Base-by-base conservation (phyloP, 2,113 vertebrate species). In the Cheilinus undulatus region DNA sequence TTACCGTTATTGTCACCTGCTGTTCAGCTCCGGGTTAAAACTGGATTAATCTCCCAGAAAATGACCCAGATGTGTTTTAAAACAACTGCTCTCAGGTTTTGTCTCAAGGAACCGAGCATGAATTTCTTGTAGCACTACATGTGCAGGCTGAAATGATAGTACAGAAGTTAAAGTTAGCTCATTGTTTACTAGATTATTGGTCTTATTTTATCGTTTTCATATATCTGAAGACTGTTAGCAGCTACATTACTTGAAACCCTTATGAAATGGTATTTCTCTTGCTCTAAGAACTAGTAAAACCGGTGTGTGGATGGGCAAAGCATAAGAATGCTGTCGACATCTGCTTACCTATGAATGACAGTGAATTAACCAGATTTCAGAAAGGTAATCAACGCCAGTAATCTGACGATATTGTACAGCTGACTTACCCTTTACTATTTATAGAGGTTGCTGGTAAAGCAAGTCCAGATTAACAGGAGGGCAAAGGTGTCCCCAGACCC, bases 341-440 rank as follows among this genome's bases (percentile, higher is more conserved):
- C 8, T 5, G 14, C 6, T 6, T 6, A 6, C 40, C 7, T 7
- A 7, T 17, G 38, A 40, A 12, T 40, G 15, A 14, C 13, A 40
- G 38, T 17, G 0, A 2, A 4, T 42, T 42, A 17, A 19, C 3
- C 40, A 17, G 40, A 42, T 42, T 42, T 15, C 19, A 6, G 19
- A 19, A 3, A 42, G 14, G 15, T 42, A 7, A 42, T 5, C 40
- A 42, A 19, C 40, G 38, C 38, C 9, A 32, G 3, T 32, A 34
- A 34, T 11, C 3, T 7, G 11, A 34, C 3, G 11, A 34, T 34
- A 34, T n/a, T n/a, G n/a, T 11, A 34, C 32, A 5, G 52, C 69
- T 51, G 50, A 66, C 56, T 10, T 57, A 32, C 20, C 10, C 2
- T n/a, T 12, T 3, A 7, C 58, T 87, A 82, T 83, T 83, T 61